These are phyloP conservation scores for Macropodus opercularis DNA, from an alignment of 2,797 vertebrate species.

Conservation along the genomic window DNA sequence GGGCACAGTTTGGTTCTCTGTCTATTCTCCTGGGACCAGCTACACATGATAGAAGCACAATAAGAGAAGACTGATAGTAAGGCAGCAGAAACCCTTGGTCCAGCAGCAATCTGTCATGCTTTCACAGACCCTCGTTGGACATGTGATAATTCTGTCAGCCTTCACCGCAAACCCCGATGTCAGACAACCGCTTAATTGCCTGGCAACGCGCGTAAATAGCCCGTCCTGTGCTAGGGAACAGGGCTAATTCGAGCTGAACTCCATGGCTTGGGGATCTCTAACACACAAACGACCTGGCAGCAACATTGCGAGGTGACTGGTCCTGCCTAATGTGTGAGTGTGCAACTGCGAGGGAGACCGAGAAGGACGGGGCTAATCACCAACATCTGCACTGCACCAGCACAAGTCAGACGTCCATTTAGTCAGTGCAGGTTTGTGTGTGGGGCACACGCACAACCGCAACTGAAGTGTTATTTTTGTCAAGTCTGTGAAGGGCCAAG, in stretches of 20 bases:
- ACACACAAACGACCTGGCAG: slow-evolving; percentile 46
- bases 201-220: slow-evolving; percentile 60
- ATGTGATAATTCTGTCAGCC: slow-evolving; percentile 35
- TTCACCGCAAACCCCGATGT: slow-evolving; percentile 43
- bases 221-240: slow-evolving; percentile 43
- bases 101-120: slow-evolving; percentile 19
- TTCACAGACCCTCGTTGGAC: slow-evolving; percentile 23
- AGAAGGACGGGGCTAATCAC: slow-evolving; percentile 47
- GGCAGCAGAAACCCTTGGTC: background rate
- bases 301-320: slow-evolving; percentile 35
- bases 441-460: slow-evolving; percentile 9
- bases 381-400: slow-evolving; percentile 49
- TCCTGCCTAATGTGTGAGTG: slow-evolving; percentile 32
- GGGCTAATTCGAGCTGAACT: slow-evolving; percentile 59
- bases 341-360: background rate
- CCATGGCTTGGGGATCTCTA: slow-evolving; percentile 36
- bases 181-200: slow-evolving; percentile 59
- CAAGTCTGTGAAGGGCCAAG: slow-evolving; percentile 28
- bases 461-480: slow-evolving; percentile 44
- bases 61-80: background rate
- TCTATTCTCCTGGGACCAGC: background rate
- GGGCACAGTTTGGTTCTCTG: slow-evolving; percentile 2
- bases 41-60: background rate
- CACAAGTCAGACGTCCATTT: slow-evolving; percentile 39
- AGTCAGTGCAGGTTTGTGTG: slow-evolving; percentile 26